phyloP scores from a whole-genome alignment of 37 sponge, comb jelly and placozoan species.

The Haliclona indistincta region DNA sequence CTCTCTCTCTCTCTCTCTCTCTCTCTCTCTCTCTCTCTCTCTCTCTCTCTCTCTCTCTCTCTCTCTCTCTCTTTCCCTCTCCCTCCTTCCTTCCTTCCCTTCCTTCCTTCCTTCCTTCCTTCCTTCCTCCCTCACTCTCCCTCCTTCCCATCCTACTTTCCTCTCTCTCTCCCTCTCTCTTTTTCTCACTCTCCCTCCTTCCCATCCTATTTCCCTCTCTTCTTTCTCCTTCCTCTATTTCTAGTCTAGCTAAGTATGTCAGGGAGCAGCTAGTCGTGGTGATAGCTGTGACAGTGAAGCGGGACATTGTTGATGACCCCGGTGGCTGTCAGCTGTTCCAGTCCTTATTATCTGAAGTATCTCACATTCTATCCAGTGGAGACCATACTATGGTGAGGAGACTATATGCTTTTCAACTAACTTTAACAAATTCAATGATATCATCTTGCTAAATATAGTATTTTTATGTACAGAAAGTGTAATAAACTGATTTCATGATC shows the following conservation, averaged over 20 bases:
- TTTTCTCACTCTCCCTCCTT: too few relatives aligned
- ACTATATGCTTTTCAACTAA: not conserved
- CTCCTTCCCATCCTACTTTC: not conserved
- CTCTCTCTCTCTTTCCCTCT: slow-evolving; percentile 16
- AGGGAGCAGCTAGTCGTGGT: slow-evolving; percentile 30
- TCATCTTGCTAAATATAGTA: too few relatives aligned
- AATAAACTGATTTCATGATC: too few relatives aligned
- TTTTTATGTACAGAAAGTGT: too few relatives aligned
- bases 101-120: not conserved
- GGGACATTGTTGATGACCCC: slow-evolving; percentile 33
- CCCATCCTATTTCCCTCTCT: slow-evolving; percentile 12
- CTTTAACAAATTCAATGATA: not conserved
- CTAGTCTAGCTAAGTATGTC: slow-evolving; percentile 32
- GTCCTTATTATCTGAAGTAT: slow-evolving; percentile 31
- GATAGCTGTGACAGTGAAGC: slow-evolving; percentile 53
- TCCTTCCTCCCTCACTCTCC: too few relatives aligned
- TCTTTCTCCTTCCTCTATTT: not conserved
- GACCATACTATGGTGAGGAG: slow-evolving; percentile 29
- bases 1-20: slow-evolving; percentile 4
- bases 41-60: slow-evolving; percentile 21
- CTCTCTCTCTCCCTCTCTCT: slow-evolving; percentile 7
- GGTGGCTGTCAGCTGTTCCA: slow-evolving; percentile 22
- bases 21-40: slow-evolving; percentile 12
- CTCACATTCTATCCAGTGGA: slow-evolving; percentile 34
- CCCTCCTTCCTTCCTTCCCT: not conserved